phyloP scores from a whole-genome alignment of 2,113 vertebrate species.

The Sylvia atricapilla region DNA sequence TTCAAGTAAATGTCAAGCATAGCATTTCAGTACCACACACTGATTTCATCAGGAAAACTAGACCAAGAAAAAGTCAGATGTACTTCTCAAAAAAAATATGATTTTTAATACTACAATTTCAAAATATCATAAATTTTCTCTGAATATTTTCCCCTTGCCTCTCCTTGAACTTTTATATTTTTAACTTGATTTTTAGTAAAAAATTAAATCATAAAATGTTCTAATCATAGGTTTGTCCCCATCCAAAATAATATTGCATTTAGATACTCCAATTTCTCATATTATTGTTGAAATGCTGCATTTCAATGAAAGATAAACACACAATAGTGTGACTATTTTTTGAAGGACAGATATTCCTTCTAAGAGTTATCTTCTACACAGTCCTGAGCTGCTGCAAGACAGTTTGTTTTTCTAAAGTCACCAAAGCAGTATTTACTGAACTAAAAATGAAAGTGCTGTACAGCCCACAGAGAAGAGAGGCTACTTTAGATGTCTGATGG shows the following conservation, averaged over 20 bases:
- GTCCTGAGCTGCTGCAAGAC: neutral
- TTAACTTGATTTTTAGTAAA: neutral
- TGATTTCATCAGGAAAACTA: neutral
- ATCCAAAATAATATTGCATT: neutral
- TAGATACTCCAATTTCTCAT: neutral
- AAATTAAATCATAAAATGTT: neutral
- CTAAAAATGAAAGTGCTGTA: neutral
- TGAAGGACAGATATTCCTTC: neutral
- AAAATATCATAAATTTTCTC: neutral
- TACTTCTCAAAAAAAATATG: neutral
- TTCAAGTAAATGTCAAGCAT: neutral
- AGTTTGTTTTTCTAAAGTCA: neutral
- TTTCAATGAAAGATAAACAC: neutral
- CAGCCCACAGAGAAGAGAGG: neutral
- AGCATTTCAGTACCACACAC: neutral
- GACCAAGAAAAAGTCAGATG: neutral
- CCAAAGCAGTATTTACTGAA: neutral
- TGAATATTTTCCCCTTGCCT: neutral
- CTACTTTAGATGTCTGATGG: neutral
- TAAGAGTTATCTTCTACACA: neutral
- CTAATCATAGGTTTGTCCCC: neutral
- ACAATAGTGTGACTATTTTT: neutral
- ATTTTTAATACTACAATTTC: neutral
- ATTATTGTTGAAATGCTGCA: neutral
- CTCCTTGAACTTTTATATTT: neutral